Evolutionary conservation across 1,140 invertebrate genomes (phyloP), one percentile per base, ranked within the genome.

Genomic region (Plodia interpunctella): DNA sequence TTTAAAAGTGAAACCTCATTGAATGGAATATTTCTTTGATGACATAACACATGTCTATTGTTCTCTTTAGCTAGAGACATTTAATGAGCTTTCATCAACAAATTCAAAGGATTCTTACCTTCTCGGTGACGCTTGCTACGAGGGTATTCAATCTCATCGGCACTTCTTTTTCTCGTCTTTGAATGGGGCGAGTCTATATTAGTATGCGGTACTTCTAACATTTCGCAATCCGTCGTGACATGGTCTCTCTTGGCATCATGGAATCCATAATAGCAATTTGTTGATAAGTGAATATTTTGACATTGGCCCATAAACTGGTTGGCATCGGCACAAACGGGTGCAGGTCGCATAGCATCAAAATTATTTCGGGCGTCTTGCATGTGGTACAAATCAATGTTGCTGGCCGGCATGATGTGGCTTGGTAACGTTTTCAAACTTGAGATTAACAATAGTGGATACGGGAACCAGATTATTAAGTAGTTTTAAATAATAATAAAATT

Each of bases 351-450:
- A 58, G 80, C 78, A 57, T 83, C 72, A 70, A 87, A 88, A 81
- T 85, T 87, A 78, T 83, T 85, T 80, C 86, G 84, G 61, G 86
- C 74, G 66, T 85, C 83, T 57, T 83, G 83, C 70, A 86, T 80
- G 61, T 78, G 68, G 60, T 84, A 87, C 28, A 81, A 72, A 58
- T 83, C 76, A 57, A 86, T 68, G 62, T 79, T 81, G 72, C 75
- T 86, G 8, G 83, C 81, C 59, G 86, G 83, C 86, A 88, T 88
- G 38, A 15, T n/a, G 38, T 44, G 13, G 30, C 1, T 32, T 32
- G 30, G 3, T 32, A 5, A 32, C 11, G 30, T 32, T 10, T 8
- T 32, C 30, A 32, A 32, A 32, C 30, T 10, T 1, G 1, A 3
- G 30, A 9, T 8, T 32, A 5, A 32, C 2, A 28, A 32, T 32